Conservation (phyloP, 2,797 vertebrate genomes). For the Anableps anableps region DNA sequence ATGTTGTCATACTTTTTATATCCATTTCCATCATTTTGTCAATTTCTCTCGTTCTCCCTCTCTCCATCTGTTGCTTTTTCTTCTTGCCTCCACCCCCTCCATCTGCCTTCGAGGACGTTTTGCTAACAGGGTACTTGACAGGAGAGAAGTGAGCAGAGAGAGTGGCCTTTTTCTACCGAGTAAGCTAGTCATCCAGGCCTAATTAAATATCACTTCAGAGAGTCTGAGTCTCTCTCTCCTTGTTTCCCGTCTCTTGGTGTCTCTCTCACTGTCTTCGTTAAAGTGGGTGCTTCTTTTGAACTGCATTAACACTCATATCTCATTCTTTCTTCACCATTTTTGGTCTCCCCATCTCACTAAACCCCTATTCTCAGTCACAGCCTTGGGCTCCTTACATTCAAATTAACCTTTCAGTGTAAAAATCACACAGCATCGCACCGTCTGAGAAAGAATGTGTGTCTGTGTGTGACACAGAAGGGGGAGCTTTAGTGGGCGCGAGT, state of each 20-base stretch:
- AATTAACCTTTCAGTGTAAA: conserved; percentile 81
- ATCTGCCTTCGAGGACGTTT: conserved; percentile 70
- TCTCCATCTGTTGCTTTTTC: conserved; percentile 62
- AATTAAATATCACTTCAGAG: conserved; percentile 75
- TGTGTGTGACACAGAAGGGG: background rate
- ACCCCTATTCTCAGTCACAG: conserved; percentile 56
- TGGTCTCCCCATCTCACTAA: conserved; percentile 25
- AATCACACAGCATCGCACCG: conserved; percentile 65
- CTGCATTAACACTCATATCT: conserved; percentile 45
- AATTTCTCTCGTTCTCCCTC: conserved; percentile 23
- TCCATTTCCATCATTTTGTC: conserved; percentile 34
- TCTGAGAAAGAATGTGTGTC: conserved; percentile 25
- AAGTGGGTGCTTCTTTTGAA: conserved; percentile 56
- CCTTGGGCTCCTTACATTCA: conserved; percentile 71
- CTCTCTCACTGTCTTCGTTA: conserved; percentile 41
- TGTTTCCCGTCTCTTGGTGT: conserved; percentile 33
- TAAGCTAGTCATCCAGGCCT: conserved; percentile 73
- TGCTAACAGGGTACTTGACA: conserved; percentile 75
- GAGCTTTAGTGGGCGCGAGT: conserved; percentile 7
- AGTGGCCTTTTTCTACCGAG: conserved; percentile 72
- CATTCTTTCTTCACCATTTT: conserved; percentile 17
- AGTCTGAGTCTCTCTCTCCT: conserved; percentile 43
- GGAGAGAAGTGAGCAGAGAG: conserved; percentile 55
- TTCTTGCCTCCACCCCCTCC: conserved; percentile 39
- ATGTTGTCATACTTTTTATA: conserved; percentile 15